Evolutionary conservation across 2,888 invertebrate species (phyloP).

Genomic region (Achlya flavicornis): DNA sequence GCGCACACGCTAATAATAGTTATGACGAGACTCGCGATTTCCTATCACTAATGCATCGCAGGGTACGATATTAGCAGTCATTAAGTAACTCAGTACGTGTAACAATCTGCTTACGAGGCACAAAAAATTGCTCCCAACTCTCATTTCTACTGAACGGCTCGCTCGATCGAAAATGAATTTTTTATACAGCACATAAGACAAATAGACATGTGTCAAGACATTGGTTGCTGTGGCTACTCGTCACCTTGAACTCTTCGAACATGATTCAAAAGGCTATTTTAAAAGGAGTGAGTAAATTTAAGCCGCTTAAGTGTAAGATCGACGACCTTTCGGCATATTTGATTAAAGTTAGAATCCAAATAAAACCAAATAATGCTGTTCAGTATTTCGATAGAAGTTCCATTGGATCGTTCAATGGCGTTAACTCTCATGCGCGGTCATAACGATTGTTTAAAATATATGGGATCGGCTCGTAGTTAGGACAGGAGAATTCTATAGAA

Average conservation of each 20-base stretch:
- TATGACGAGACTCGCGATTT: constrained; percentile 43
- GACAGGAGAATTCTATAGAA: constrained; percentile 56
- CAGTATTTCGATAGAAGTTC: constrained; percentile 1
- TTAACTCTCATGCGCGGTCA: constrained; percentile 48
- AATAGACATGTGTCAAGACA: constrained; percentile 35
- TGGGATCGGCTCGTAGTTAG: constrained; percentile 60
- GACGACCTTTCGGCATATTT: constrained; percentile 11
- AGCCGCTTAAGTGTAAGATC: constrained; percentile 31
- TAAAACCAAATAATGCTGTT: background rate
- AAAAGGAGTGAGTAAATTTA: constrained; percentile 34
- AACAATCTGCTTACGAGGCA: constrained; percentile 33
- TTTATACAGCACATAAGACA: constrained; percentile 39
- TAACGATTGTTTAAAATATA: constrained; percentile 58
- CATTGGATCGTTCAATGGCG: constrained; percentile 30
- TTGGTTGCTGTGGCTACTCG: constrained; percentile 37
- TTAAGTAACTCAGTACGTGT: constrained; percentile 42
- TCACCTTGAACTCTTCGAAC: constrained; percentile 70
- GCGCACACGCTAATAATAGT: constrained; percentile 65
- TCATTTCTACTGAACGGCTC: constrained; percentile 35
- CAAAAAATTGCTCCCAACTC: constrained; percentile 39
- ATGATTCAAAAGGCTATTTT: constrained; percentile 62
- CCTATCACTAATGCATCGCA: constrained; percentile 36
- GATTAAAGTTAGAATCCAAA: constrained; percentile 7
- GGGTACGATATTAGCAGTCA: constrained; percentile 23
- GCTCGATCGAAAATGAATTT: constrained; percentile 37